Evolutionary conservation across 2,113 vertebrate species (phyloP), one percentile per base, ranked within the genome.

Genomic region (Gymnocephalus cernua): DNA sequence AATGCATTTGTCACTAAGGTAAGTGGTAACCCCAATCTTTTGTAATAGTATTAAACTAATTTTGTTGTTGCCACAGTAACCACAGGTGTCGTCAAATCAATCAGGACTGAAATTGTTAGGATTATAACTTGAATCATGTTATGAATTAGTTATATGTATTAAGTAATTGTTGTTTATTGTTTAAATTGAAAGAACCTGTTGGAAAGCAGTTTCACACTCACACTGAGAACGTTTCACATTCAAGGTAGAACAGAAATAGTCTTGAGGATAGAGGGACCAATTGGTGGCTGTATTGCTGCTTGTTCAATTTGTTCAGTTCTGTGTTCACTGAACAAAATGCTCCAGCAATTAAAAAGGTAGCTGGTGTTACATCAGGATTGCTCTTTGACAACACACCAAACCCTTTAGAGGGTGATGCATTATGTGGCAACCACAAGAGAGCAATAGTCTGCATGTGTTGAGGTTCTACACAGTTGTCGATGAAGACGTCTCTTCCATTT

Each of bases 401-500:
- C 21, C 9, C n/a, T 51, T 41, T 13, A 78, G 67, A 48, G 14
- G 11, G 1, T 3, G 56, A 53, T 61, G 16, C 16, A 25, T 6
- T 11, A 48, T 44, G 18, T 23, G 9, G 2, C 6, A 25, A 35
- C 6, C 13, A 35, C 2, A 12, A 12, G 7, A 41, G 18, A 58
- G 53, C 11, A 61, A 51, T 6, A 21, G 4, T 27, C 47, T n/a
- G 64, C 56, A 62, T 47, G 27, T 63, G 27, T 32, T 27, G 57
- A 38, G 50, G 14, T 78, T 38, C 66, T 38, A 41, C 29, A 51
- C 38, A 71, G 83, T 32, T 75, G 62, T 23, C 2, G 14, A 74
- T 44, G 18, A 69, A 85, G 78, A 83, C 25, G 4, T 85, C 50
- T 47, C 25, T 65, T 54, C 38, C 23, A 3, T 53, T 16, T 73